Percentiles rank a stretch among this genome's conserved stretches.
phyloP scores from a whole-genome alignment of 2,113 vertebrate species.

The Malurus cyaneus region DNA sequence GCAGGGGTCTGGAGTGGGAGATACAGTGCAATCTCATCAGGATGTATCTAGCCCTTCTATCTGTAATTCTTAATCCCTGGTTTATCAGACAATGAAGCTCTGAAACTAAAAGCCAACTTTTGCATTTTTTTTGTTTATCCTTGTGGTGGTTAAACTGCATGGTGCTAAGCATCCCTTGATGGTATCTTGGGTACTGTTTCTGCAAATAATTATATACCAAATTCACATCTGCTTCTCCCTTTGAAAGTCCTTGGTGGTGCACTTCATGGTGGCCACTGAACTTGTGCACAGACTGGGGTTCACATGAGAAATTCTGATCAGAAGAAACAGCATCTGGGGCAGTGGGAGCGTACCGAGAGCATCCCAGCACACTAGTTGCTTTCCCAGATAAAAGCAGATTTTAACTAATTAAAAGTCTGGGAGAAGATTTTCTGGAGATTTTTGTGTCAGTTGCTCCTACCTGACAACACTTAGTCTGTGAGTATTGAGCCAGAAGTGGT shows the following conservation, averaged over 20 bases:
- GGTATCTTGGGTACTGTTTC: not conserved
- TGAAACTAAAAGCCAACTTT: not conserved
- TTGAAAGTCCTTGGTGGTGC: not conserved
- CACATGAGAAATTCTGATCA: constrained; percentile 5
- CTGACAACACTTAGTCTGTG: not conserved
- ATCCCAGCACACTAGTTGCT: not conserved
- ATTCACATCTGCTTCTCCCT: not conserved
- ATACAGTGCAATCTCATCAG: not conserved
- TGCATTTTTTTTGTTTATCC: not conserved
- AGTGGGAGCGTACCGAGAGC: not conserved
- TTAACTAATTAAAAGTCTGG: not conserved
- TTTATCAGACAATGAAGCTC: not conserved
- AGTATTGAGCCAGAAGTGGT: not conserved
- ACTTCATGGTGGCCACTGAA: not conserved
- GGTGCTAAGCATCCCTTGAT: not conserved
- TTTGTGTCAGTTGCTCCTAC: not conserved
- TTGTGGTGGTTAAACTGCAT: not conserved
- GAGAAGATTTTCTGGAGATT: not conserved
- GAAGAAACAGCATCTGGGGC: not conserved
- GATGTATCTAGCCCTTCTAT: not conserved
- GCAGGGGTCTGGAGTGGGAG: not conserved
- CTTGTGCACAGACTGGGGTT: not conserved
- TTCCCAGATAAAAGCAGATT: not conserved
- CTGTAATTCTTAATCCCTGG: not conserved
- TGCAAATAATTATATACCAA: not conserved